Conservation (phyloP, 2,888 invertebrate genomes). For the Shargacucullia verbasci region DNA sequence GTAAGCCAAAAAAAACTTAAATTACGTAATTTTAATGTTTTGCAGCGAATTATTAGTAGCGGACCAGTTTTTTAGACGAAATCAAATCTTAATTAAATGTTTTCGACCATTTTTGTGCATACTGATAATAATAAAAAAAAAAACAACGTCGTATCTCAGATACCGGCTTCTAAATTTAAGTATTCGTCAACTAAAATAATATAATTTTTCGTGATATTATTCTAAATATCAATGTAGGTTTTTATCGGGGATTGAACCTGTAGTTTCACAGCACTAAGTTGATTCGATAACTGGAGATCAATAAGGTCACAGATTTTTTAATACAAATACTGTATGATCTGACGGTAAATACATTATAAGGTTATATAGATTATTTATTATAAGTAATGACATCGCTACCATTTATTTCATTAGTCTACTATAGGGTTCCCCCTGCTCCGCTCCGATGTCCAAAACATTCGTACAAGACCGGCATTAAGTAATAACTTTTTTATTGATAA, state of each 20-base stretch:
- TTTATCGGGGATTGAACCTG: slow-evolving; percentile 40
- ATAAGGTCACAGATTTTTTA: slow-evolving; percentile 49
- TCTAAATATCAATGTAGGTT: slow-evolving; percentile 61
- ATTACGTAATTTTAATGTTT: slow-evolving; percentile 23
- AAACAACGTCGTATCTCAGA: slow-evolving; percentile 38
- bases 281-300: slow-evolving; percentile 28
- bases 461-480: slow-evolving; percentile 55
- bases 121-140: slow-evolving; percentile 7
- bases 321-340: slow-evolving; percentile 51
- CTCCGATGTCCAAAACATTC: slow-evolving; percentile 62
- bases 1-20: slow-evolving; percentile 26
- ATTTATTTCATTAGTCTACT: slow-evolving; percentile 44
- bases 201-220: slow-evolving; percentile 61
- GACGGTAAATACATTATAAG: slow-evolving; percentile 48
- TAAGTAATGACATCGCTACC: slow-evolving; percentile 44
- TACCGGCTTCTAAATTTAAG: slow-evolving; percentile 41
- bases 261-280: slow-evolving; percentile 43
- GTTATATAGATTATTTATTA: slow-evolving; percentile 50
- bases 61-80: slow-evolving; percentile 10
- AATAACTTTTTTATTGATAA: slow-evolving; percentile 62
- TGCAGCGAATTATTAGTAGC: slow-evolving; percentile 10
- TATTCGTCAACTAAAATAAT: slow-evolving; percentile 52
- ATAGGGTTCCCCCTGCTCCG: slow-evolving; percentile 51
- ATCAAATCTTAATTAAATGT: slow-evolving; percentile 26
- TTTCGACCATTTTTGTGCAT: slow-evolving; percentile 24